phyloP scores from a whole-genome alignment of 2,888 invertebrate species.

The Tipula helvola region DNA sequence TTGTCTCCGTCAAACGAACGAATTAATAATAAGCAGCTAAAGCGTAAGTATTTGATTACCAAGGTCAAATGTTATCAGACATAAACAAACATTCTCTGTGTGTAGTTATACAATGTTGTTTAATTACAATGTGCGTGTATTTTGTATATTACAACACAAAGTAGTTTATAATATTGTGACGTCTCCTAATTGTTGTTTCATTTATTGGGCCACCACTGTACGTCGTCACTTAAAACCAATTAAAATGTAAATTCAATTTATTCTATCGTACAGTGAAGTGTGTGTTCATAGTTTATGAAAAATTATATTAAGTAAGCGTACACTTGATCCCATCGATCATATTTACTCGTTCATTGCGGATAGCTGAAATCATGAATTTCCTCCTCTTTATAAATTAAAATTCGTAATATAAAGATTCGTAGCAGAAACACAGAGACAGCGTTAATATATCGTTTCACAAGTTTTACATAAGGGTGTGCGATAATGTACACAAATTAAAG shows the following conservation, averaged over 20 bases:
- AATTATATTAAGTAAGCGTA: neutral
- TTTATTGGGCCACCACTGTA: neutral
- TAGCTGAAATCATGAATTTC: neutral
- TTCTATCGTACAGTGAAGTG: neutral
- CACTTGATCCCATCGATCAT: neutral
- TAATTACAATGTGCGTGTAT: neutral
- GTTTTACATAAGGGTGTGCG: neutral
- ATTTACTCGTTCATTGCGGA: neutral
- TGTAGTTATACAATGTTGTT: neutral
- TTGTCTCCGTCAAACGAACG: neutral
- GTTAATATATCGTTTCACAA: neutral
- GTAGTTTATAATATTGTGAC: neutral
- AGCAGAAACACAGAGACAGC: neutral
- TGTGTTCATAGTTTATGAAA: neutral
- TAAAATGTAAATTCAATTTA: neutral
- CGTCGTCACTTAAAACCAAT: neutral
- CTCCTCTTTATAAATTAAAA: neutral
- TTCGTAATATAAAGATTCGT: neutral
- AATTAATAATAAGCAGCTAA: neutral
- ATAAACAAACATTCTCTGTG: neutral
- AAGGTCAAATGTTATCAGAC: constrained; percentile 4
- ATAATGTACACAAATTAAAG: neutral
- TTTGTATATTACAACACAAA: neutral
- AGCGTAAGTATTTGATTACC: constrained; percentile 4
- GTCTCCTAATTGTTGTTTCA: neutral